Evolutionary conservation across 1,140 invertebrate species (phyloP).

Genomic region (Scylla paramamosain): DNA sequence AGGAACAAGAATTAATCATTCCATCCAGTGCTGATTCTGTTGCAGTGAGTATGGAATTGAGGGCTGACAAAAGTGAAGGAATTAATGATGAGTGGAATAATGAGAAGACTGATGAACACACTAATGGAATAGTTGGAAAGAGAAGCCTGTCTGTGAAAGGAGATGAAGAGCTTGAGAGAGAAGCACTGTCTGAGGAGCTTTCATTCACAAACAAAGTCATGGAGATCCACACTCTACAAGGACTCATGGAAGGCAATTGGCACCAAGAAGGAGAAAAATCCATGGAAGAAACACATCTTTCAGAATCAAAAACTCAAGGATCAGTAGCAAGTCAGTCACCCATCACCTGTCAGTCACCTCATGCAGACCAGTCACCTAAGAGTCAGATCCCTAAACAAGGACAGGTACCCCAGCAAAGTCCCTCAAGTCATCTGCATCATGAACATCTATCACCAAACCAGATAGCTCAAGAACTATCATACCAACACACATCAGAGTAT

Average conservation of each 20-base stretch:
- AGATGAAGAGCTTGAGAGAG: background rate
- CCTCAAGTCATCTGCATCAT: background rate
- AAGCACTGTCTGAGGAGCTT: background rate
- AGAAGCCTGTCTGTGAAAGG: background rate
- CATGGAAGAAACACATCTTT: background rate
- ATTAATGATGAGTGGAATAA: background rate
- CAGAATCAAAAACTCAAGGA: background rate
- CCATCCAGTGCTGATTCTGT: background rate
- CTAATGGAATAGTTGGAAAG: background rate
- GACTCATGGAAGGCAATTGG: background rate
- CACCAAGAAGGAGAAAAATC: background rate
- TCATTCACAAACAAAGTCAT: background rate
- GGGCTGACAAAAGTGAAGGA: background rate
- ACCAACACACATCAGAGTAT: no score
- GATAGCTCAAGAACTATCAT: background rate
- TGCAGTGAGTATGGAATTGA: background rate
- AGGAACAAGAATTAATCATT: background rate
- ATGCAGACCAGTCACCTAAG: background rate
- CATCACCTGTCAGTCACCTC: background rate
- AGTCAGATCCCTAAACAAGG: background rate
- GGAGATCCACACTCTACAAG: no score
- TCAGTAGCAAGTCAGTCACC: background rate
- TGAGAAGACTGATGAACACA: background rate
- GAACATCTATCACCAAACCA: background rate
- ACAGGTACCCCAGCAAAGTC: background rate